These are phyloP conservation scores for Anabacerthia variegaticeps DNA, from an alignment of 2,797 vertebrate genomes.

Conservation along the genomic window DNA sequence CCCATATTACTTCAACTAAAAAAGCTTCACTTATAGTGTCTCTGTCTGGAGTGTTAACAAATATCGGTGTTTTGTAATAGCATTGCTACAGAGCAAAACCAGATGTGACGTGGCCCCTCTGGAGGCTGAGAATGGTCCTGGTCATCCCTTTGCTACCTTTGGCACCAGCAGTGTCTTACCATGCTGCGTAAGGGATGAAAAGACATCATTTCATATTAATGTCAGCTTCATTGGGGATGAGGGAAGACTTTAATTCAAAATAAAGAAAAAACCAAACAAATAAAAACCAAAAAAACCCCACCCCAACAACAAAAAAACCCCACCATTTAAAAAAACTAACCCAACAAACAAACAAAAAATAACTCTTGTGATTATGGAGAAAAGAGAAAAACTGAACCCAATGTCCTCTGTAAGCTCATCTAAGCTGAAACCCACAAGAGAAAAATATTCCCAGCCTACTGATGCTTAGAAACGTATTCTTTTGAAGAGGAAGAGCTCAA, in stretches of 20 bases:
- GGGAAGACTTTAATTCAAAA: not conserved
- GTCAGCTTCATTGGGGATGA: not conserved
- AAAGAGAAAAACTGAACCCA: not conserved
- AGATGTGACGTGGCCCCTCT: not conserved
- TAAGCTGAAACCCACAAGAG: not conserved
- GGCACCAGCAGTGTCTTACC: not conserved
- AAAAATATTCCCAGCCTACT: not conserved
- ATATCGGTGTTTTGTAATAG: too few relatives aligned
- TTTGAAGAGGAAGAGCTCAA: not conserved
- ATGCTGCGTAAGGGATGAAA: not conserved
- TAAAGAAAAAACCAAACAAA: too few relatives aligned
- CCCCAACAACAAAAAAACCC: too few relatives aligned
- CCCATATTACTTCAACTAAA: not conserved
- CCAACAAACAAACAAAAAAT: too few relatives aligned
- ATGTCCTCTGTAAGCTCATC: not conserved
- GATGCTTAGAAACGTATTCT: not conserved
- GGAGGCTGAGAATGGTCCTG: not conserved
- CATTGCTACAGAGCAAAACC: rapidly evolving
- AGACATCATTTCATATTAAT: not conserved
- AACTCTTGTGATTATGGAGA: not conserved
- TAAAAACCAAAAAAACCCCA: too few relatives aligned
- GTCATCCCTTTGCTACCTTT: too few relatives aligned
- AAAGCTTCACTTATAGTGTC: not conserved
- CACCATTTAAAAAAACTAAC: too few relatives aligned
- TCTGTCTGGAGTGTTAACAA: not conserved